A percentile compares a stretch with the other conserved stretches of the same genome.
These are phyloP conservation scores for Panopea generosa DNA, from an alignment of 2,888 invertebrate genomes.

Conservation along the genomic window DNA sequence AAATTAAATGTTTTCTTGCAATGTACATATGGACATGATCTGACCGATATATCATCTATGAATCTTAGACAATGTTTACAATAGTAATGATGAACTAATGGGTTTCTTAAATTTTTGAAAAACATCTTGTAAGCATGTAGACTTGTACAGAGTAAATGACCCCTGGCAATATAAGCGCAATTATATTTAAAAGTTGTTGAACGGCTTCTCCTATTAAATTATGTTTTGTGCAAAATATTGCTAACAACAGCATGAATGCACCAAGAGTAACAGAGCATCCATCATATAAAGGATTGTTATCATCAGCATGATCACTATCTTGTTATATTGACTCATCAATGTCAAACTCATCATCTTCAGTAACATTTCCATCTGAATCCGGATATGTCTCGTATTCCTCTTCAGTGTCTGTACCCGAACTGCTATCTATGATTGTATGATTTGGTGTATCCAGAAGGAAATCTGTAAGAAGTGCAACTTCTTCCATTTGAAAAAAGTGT, in stretches of 20 bases:
- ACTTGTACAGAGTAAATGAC: constrained; percentile 6
- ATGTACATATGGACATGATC: constrained; percentile 1
- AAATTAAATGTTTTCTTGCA: constrained; percentile 16
- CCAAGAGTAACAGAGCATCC: constrained; percentile 3
- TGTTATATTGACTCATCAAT: not conserved
- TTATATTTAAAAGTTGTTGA: constrained; percentile 18
- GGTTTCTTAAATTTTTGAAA: constrained; percentile 18
- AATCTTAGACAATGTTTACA: constrained; percentile 12
- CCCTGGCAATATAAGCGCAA: constrained; percentile 6
- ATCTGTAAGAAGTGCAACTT: no score
- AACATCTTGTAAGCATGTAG: constrained; percentile 12
- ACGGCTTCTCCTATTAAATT: constrained; percentile 18
- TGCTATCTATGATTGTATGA: no score
- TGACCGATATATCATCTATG: not conserved
- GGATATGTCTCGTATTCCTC: no score
- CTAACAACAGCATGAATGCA: constrained; percentile 9
- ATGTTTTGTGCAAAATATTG: constrained; percentile 7
- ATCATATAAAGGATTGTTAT: constrained; percentile 2
- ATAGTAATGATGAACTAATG: constrained; percentile 15
- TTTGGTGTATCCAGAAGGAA: no score
- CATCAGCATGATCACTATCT: not conserved
- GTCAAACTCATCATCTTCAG: not conserved
- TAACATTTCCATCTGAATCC: no score
- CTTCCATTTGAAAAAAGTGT: no score
- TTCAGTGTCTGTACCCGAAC: no score